Evolutionary conservation across 2,888 invertebrate genomes (phyloP).

Genomic region (Eristalinus sepulchralis): DNA sequence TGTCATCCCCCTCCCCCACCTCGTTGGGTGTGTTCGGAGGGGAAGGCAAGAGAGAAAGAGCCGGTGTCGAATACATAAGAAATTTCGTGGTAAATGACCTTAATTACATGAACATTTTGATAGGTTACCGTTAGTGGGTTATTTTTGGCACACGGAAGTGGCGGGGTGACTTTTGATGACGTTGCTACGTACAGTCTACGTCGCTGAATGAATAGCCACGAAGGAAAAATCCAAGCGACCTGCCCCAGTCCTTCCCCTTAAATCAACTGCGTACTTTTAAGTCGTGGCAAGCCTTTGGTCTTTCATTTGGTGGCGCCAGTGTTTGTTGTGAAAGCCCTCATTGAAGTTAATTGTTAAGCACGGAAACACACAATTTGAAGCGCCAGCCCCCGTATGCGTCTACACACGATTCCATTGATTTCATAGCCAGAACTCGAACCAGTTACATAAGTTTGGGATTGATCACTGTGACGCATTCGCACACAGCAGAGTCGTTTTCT

Average conservation of each 20-base stretch:
- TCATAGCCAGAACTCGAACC: not conserved
- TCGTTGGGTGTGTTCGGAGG: not conserved
- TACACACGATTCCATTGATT: not conserved
- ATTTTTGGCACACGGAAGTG: conserved; percentile 6
- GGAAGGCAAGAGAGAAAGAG: not conserved
- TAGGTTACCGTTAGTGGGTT: not conserved
- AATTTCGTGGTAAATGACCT: conserved; percentile 19
- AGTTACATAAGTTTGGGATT: not conserved
- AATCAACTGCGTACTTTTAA: no score
- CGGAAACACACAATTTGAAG: not conserved
- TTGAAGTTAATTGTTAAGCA: no score
- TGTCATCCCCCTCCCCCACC: not conserved
- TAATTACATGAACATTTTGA: conserved; percentile 6
- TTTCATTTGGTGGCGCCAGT: not conserved
- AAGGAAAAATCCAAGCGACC: no score
- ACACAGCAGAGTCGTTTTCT: not conserved
- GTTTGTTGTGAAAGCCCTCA: not conserved
- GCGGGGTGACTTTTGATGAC: conserved; percentile 4
- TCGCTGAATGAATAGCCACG: not conserved
- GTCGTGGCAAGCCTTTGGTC: not conserved
- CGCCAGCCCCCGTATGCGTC: not conserved
- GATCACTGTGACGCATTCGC: not conserved
- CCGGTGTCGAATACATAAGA: not conserved
- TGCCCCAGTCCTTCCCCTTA: no score
- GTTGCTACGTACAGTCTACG: not conserved